These are phyloP conservation scores for Hyles euphorbiae DNA, from an alignment of 1,140 invertebrate genomes.

Conservation along the genomic window DNA sequence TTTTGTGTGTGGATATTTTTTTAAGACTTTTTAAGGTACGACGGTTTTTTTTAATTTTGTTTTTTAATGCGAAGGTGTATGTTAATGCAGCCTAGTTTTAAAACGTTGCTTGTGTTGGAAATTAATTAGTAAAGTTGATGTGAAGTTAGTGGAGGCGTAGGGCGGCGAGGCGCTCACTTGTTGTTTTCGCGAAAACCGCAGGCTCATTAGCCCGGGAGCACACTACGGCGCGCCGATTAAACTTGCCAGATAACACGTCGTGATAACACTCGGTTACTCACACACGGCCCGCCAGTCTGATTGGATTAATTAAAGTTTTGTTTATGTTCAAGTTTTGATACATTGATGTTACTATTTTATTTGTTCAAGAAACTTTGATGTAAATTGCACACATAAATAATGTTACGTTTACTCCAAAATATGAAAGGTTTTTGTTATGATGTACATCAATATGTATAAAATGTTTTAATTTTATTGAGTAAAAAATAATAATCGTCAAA, in stretches of 20 bases:
- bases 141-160: constrained; percentile 25
- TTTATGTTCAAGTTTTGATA: constrained; percentile 23
- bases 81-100: constrained; percentile 22
- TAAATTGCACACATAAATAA: neutral
- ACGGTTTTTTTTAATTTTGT: constrained; percentile 26
- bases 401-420: no score
- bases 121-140: constrained; percentile 63
- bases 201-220: constrained; percentile 65
- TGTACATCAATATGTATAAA: no score
- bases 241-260: constrained; percentile 59
- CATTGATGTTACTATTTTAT: neutral
- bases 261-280: constrained; percentile 47
- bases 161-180: constrained; percentile 31
- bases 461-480: no score
- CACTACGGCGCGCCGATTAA: constrained; percentile 63
- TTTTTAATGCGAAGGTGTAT: constrained; percentile 8
- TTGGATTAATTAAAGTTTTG: constrained; percentile 55
- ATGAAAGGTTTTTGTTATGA: no score
- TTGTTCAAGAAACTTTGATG: neutral
- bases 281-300: constrained; percentile 27
- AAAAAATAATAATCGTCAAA: no score
- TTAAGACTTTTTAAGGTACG: no score
- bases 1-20: constrained; percentile 21
- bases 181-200: constrained; percentile 65
- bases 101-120: constrained; percentile 26